A percentile compares a stretch with the other conserved stretches of the same genome.
Evolutionary conservation across 2,888 invertebrate genomes (phyloP).

Genomic region (Amphimallon solstitiale): DNA sequence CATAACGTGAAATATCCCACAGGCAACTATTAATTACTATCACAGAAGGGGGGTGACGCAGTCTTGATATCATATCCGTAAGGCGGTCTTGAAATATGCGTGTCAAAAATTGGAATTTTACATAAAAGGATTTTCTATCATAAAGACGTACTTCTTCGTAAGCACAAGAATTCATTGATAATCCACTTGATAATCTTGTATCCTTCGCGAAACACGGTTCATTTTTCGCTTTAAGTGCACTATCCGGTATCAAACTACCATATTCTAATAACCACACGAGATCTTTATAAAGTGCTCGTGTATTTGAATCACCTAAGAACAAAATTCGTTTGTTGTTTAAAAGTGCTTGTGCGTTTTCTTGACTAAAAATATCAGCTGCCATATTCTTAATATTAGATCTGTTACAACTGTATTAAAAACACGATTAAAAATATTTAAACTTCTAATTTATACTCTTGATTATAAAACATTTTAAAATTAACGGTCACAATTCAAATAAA

Average conservation of each 20-base stretch:
- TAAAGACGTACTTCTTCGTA: constrained; percentile 46
- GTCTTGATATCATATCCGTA: constrained; percentile 35
- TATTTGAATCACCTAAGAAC: constrained; percentile 49
- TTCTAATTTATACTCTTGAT: no score
- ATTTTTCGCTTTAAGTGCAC: constrained; percentile 43
- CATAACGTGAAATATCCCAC: constrained; percentile 55
- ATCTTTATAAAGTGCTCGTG: constrained; percentile 49
- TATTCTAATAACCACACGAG: constrained; percentile 45
- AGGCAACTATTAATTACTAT: constrained; percentile 50
- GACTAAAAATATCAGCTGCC: constrained; percentile 31
- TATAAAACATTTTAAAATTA: no score
- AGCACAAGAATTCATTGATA: constrained; percentile 41
- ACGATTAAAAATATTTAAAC: no score
- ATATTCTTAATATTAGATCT: no score
- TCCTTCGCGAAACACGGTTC: constrained; percentile 45
- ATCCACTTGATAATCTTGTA: constrained; percentile 41
- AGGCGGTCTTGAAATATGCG: constrained; percentile 42
- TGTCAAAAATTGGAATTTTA: constrained; percentile 46
- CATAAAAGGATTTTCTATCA: neutral
- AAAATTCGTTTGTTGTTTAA: constrained; percentile 42
- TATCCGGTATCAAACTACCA: constrained; percentile 39
- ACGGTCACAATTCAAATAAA: no score
- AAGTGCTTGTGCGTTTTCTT: constrained; percentile 37
- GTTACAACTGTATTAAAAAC: no score
- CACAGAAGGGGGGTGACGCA: constrained; percentile 43